Evolutionary conservation across 1,140 invertebrate species (phyloP).

Genomic region (Brachionus rotundiformis): DNA sequence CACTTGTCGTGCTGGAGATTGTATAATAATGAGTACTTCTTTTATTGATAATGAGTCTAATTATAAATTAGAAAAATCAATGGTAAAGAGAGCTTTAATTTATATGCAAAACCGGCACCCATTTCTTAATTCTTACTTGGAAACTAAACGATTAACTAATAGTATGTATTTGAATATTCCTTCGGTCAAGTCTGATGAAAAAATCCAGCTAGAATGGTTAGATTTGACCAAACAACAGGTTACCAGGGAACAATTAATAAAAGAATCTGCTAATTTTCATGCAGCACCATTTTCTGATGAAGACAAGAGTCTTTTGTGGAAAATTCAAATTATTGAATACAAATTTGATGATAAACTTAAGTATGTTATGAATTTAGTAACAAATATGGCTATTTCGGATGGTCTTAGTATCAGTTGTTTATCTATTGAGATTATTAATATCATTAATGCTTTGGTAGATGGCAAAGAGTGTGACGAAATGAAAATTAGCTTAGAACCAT

Average conservation of each 20-base stretch:
- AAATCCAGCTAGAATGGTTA: not conserved
- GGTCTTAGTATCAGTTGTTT: constrained; percentile 8
- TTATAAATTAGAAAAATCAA: not conserved
- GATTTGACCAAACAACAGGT: not conserved
- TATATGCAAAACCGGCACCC: constrained; percentile 32
- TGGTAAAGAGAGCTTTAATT: not conserved
- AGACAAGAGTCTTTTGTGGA: not conserved
- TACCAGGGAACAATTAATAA: not conserved
- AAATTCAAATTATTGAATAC: not conserved
- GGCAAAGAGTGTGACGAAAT: constrained; percentile 24
- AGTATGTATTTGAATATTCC: constrained; percentile 7
- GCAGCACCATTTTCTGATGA: not conserved
- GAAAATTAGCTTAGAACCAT: not conserved
- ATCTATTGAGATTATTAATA: constrained; percentile 16
- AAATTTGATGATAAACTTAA: constrained; percentile 12
- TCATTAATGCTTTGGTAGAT: constrained; percentile 21
- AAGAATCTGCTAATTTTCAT: not conserved
- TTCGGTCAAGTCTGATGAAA: not conserved
- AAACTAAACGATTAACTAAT: not conserved
- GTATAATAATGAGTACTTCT: constrained; percentile 1
- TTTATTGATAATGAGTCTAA: constrained; percentile 9
- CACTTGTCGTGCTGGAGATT: not conserved
- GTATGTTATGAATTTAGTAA: not conserved
- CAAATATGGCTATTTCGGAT: constrained; percentile 24
- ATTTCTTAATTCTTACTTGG: constrained; percentile 2